Evolutionary conservation across 1,140 invertebrate genomes (phyloP), one percentile per base, ranked within the genome.

Genomic region (Eumeta japonica): DNA sequence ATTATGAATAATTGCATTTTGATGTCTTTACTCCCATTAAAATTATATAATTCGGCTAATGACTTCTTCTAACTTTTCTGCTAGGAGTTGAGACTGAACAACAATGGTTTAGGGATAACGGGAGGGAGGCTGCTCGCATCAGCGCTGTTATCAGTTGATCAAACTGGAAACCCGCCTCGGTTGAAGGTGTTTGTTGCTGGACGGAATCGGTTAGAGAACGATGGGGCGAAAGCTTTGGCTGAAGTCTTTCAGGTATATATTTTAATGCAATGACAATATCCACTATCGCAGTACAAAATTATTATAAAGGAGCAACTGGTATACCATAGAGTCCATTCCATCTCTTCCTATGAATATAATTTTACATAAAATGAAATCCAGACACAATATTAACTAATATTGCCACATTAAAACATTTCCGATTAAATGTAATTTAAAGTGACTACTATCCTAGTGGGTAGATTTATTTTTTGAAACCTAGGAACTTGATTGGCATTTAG

Each of bases 181-280:
- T 59, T 98, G 0, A 84, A 85, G 59, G 84, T 90, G 0, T 97
- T 99, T 65, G 81, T 97, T 18, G 93, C 92, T 43, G 96, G 96
- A 0, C 76, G 97, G 60, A 98, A 98, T 70, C 78, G 97, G 10
- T 65, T 98, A 2, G 97, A 99, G 77, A 95, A 98, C 71, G 87
- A 89, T 14, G 96, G 94, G 0, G 89, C 94, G 0, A 86, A 73
- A 39, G 89, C 89, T 0, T 66, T 98, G 3, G 84, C 94, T 2
- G 59, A 81, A 39, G 90, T 94, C 20, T 95, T 97, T 53, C 78
- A 83, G 75, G 84, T 88, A 62, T 62, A 34, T 47, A 34, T 46
- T 39, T 42, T 28, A 30, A 9, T 10, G 28, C 5, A 10, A 5
- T 14, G 4, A 9, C 13, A 30, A 7, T 30, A 11, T 11, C 20